Conservation (phyloP, 2,797 vertebrate species). For the Sebastes itinus region DNA sequence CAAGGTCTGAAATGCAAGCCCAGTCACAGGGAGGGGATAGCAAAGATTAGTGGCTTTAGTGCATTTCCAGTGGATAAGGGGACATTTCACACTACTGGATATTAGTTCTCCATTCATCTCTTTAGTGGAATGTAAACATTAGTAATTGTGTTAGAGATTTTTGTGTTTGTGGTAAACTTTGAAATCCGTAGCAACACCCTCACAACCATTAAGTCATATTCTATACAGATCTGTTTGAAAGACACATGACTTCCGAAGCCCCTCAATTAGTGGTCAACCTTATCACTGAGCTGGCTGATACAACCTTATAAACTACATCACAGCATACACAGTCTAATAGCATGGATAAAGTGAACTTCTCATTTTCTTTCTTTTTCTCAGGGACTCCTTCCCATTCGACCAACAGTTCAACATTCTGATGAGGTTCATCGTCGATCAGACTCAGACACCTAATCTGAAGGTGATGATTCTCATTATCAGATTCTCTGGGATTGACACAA, state of each 20-base stretch:
- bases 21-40: background rate
- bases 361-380: constrained; percentile 58
- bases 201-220: background rate
- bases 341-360: constrained; percentile 66
- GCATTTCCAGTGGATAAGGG: background rate
- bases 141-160: background rate
- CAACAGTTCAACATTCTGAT: constrained; percentile 99
- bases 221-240: background rate
- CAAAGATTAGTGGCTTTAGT: background rate
- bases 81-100: background rate
- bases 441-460: constrained; percentile 97
- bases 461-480: constrained; percentile 53
- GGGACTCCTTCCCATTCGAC: constrained; percentile 97
- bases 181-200: background rate
- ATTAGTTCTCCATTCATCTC: background rate
- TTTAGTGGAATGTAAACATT: background rate
- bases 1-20: constrained; percentile 81
- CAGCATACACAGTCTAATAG: constrained; percentile 76
- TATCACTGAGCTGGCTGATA: background rate
- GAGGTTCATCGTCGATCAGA: constrained; percentile 98
- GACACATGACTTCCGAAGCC: background rate
- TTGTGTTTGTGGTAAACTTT: background rate
- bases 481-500: background rate
- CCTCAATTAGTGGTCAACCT: background rate
- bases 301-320: too few species aligned